These are phyloP conservation scores for Anoplolepis gracilipes DNA, from an alignment of 1,140 invertebrate genomes.

Conservation along the genomic window DNA sequence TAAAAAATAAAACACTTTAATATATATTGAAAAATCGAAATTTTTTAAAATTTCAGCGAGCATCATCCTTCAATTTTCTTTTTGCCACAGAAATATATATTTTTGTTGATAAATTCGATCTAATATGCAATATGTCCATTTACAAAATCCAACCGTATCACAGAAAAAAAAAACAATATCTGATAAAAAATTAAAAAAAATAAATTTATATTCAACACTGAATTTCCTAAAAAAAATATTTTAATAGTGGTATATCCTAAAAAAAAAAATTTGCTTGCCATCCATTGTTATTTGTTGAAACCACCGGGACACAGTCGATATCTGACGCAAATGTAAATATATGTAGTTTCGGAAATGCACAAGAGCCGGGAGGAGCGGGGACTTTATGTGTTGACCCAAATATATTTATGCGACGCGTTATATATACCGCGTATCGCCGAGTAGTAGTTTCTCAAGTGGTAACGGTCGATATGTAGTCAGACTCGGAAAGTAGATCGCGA, in stretches of 20 bases:
- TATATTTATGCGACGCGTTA: not conserved
- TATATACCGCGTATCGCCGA: conserved; percentile 51
- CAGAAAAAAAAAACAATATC: conserved; percentile 17
- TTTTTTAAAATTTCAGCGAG: not conserved
- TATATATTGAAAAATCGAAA: not conserved
- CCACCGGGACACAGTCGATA: not conserved
- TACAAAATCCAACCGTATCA: not conserved
- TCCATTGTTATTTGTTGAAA: not conserved
- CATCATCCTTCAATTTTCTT: not conserved
- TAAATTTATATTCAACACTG: conserved; percentile 41
- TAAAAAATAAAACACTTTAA: not conserved
- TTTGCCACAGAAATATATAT: not conserved
- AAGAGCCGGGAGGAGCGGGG: conserved; percentile 35
- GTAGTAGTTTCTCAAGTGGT: conserved; percentile 66
- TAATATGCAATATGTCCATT: not conserved
- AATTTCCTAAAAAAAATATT: not conserved
- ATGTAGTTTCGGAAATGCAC: conserved; percentile 1
- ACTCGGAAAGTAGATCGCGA: conserved; percentile 60
- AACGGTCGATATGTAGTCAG: conserved; percentile 62
- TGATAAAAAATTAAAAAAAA: not conserved
- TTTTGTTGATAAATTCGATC: not conserved
- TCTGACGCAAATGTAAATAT: conserved; percentile 8
- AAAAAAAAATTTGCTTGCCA: not conserved
- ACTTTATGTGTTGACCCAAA: conserved; percentile 15
- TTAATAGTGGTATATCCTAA: not conserved